Base-by-base conservation (phyloP, 2,797 vertebrate genomes). In the Nannoperca australis region DNA sequence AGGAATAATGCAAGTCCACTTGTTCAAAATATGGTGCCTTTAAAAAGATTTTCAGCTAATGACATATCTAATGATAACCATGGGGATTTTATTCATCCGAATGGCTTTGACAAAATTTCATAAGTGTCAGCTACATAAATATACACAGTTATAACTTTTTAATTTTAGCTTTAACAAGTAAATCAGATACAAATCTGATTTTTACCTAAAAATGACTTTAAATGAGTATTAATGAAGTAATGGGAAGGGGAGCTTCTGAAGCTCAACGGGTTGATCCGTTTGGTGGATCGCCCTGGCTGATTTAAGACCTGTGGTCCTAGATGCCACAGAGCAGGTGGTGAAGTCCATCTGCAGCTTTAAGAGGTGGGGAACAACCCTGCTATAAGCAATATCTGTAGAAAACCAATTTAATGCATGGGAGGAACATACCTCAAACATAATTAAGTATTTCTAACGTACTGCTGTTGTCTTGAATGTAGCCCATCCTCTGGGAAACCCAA, bases 311-410 rank as follows among this genome's bases (percentile, higher is more conserved):
- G 22, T 45, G 63, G 30, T 83, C 74, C 64, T 44, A 12, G 22
- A 59, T 22, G 45, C 36, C 53, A 70, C 44, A 36, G 53, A 81
- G 70, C 70, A 81, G 79, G 74, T 78, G 74, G 49, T 32, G 49
- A 42, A 27, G 62, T 67, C 76, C 59, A 80, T 73, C 76, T 79
- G 78, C 30, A 70, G 59, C 34, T 73, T 76, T 45, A 66, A 61
- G 27, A 61, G 42, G 22, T 18, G 45, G 50, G 30, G 73, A 62
- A 74, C 15, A 62, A 53, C 17, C 47, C 54, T 15, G 30, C 38
- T 50, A 14, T 49, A 15, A 54, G 53, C n/a, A 47, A 38, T 34
- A 59, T 38, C 51, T 67, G 40, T 18, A 22, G 22, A 63, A 51
- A 71, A 56, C 27, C 27, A 34, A 38, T 60, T 77, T 51, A 62